Conservation (phyloP, 1,140 invertebrate species). For the Anastrepha ludens region DNA sequence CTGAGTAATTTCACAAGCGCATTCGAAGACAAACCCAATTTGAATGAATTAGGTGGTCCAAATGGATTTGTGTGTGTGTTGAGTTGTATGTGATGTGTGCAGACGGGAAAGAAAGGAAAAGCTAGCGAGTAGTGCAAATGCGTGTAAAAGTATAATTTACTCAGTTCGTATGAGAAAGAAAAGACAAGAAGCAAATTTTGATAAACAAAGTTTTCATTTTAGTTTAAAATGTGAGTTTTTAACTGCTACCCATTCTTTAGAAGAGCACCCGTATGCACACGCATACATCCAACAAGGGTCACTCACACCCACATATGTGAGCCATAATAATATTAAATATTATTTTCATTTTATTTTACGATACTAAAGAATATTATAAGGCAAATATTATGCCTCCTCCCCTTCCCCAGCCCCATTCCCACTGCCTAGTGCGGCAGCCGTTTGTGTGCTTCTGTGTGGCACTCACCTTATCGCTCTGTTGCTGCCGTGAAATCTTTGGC, state of each 20-base stretch:
- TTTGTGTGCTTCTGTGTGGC: conserved; percentile 15
- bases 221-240: background rate
- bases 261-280: background rate
- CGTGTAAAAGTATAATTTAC: too few species aligned
- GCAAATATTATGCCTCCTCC: conserved; percentile 45
- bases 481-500: conserved; percentile 67
- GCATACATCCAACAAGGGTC: background rate
- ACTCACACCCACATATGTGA: conserved; percentile 46
- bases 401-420: background rate
- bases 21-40: too few species aligned
- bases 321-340: conserved; percentile 69
- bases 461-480: conserved; percentile 43
- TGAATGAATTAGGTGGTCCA: too few species aligned
- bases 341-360: conserved; percentile 71
- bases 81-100: too few species aligned
- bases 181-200: background rate
- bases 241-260: background rate
- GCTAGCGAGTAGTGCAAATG: too few species aligned
- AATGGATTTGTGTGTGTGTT: too few species aligned
- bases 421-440: conserved; percentile 34
- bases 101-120: too few species aligned
- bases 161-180: too few species aligned
- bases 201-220: conserved; percentile 1
- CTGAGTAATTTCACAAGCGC: too few species aligned
- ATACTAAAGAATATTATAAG: conserved; percentile 67